phyloP scores from a whole-genome alignment of 2,113 vertebrate genomes.

The Dinomys branickii region DNA sequence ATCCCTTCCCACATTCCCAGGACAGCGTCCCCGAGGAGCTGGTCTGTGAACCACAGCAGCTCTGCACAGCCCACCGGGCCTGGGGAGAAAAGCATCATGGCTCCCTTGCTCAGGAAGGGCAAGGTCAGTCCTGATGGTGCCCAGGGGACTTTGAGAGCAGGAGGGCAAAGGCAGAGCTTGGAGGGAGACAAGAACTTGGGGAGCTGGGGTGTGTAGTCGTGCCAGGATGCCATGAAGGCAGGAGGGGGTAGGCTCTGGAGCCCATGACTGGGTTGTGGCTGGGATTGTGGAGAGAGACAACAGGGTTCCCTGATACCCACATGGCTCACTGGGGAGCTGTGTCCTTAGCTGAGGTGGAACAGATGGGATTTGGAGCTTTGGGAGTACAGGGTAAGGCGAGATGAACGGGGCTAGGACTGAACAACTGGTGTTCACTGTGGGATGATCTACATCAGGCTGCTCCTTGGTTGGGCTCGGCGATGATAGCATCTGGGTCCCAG shows the following conservation, averaged over 20 bases:
- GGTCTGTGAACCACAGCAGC: neutral
- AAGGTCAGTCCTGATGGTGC: neutral
- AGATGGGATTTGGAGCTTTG: neutral
- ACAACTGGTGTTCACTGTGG: too few species aligned
- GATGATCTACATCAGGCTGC: neutral
- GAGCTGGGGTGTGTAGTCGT: neutral
- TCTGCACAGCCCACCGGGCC: fast-evolving
- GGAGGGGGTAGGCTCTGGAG: neutral
- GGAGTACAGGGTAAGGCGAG: neutral
- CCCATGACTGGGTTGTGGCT: fast-evolving
- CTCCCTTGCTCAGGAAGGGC: neutral
- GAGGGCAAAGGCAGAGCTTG: neutral
- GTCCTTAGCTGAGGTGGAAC: neutral
- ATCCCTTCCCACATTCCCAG: neutral
- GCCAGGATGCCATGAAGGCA: neutral
- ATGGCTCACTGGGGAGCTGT: neutral
- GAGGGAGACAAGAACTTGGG: neutral
- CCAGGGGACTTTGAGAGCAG: neutral
- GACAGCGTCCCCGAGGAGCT: neutral
- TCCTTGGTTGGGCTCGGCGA: too few species aligned
- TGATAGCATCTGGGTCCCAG: too few species aligned
- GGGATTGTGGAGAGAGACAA: too few species aligned
- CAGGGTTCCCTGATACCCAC: too few species aligned
- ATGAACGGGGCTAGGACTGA: neutral
- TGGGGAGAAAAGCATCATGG: neutral